Base-by-base conservation (phyloP, 2,797 vertebrate genomes). In the Megalops cyprinoides region DNA sequence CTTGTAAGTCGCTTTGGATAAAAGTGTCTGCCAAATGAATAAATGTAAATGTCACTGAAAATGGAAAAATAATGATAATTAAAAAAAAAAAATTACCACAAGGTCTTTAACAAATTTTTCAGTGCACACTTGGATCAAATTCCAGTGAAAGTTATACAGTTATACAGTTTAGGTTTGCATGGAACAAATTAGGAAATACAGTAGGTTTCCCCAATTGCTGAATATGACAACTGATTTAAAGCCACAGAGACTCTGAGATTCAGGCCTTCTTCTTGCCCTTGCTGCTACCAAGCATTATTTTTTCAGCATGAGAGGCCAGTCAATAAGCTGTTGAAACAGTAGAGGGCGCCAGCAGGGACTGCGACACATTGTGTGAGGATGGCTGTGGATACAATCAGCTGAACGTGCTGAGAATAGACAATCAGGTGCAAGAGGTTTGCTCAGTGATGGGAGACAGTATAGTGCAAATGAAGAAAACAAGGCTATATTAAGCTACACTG, bases 261-360 rank as follows among this genome's bases (percentile, higher is more conserved):
- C 4, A 58, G 23, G 12, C 4, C 1, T 58, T 9, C 25, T 3
- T 58, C 55, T 25, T 25, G 6, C 60, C 58, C 25, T 12, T 60
- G 25, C 58, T 60, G 25, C 58, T 31, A 10, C 25, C 58, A 60
- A 7, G 25, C n/a, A 12, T 0, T 78, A 28, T 25, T 28, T 51
- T 51, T 49, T 49, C 23, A 18, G 69, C 14, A 25, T 42, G 49
- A 60, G 8, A 53, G 0, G 31, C 6, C 14, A 25, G 65, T 55
- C 49, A 79, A 44, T 79, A 73, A 42, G 37, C 46, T 77, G 51
- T 25, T 55, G 74, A 28, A 82, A 82, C 76, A 73, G 78, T 62
- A 78, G 78, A 82, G 80, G 75, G 76, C 69, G 74, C 79, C 69
- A 85, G 81, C 71, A 85, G 53, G 46, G 73, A 67, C 69, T 23